Evolutionary conservation across 2,113 vertebrate genomes (phyloP).

Genomic region (Clarias gariepinus): DNA sequence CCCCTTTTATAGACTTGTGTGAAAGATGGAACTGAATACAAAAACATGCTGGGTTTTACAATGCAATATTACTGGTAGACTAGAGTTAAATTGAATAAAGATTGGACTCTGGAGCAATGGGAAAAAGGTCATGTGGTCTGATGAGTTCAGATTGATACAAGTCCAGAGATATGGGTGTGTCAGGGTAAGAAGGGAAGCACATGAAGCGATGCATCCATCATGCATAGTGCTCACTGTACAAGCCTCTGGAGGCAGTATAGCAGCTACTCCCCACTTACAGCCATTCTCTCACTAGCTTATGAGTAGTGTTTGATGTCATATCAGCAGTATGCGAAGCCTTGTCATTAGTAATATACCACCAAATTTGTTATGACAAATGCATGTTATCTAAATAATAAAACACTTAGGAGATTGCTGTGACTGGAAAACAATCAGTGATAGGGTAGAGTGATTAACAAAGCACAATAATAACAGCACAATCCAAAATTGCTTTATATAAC

Average conservation of each 20-base stretch:
- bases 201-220: too few species aligned
- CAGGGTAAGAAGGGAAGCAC: too few species aligned
- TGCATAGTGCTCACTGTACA: too few species aligned
- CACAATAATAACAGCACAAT: background rate
- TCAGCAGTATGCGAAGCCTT: background rate
- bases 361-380: background rate
- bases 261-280: background rate
- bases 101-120: background rate
- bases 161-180: too few species aligned
- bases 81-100: background rate
- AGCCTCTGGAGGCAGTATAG: background rate
- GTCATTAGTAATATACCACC: background rate
- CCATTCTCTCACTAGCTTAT: background rate
- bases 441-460: background rate
- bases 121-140: too few species aligned
- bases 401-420: background rate
- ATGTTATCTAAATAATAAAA: background rate
- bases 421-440: background rate
- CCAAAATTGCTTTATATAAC: background rate
- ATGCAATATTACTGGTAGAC: background rate
- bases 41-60: background rate
- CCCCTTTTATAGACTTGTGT: background rate
- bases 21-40: background rate
- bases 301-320: background rate
- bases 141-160: too few species aligned